phyloP scores from a whole-genome alignment of 2,113 vertebrate genomes.

The Chionodraco myersi region DNA sequence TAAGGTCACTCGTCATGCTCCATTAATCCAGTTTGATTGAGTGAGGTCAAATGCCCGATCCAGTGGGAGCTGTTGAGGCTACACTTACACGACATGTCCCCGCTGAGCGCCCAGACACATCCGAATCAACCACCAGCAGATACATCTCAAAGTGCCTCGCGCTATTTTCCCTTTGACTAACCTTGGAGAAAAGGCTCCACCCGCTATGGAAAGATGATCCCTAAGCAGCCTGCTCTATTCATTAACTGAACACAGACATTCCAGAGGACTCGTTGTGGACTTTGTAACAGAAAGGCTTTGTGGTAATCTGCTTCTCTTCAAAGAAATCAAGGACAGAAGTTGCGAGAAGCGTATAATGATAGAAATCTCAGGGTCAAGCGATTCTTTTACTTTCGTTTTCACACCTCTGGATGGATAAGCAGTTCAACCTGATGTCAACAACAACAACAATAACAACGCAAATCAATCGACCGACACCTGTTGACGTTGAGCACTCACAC shows the following conservation, averaged over 20 bases:
- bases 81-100: slow-evolving; percentile 54
- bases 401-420: background rate
- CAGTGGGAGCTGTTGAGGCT: slow-evolving; percentile 58
- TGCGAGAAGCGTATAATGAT: slow-evolving; percentile 1
- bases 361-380: slow-evolving; percentile 5
- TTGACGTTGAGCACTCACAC: slow-evolving; percentile 36
- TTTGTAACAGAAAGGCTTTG: slow-evolving; percentile 28
- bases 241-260: slow-evolving; percentile 46
- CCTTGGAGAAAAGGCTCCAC: slow-evolving; percentile 51
- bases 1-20: slow-evolving; percentile 13
- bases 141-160: slow-evolving; percentile 37
- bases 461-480: slow-evolving; percentile 31
- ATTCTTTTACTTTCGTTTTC: slow-evolving; percentile 9
- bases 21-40: slow-evolving; percentile 24
- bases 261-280: slow-evolving; percentile 36
- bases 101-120: slow-evolving; percentile 58
- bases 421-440: slow-evolving; percentile 5
- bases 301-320: slow-evolving; percentile 32
- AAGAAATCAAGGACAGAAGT: slow-evolving; percentile 44
- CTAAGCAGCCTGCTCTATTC: slow-evolving; percentile 44
- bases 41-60: slow-evolving; percentile 39
- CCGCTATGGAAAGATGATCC: slow-evolving; percentile 46
- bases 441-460: slow-evolving; percentile 20
- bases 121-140: slow-evolving; percentile 68
- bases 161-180: slow-evolving; percentile 60